phyloP scores from a whole-genome alignment of 2,113 vertebrate species.

The Tachuris rubrigastra region DNA sequence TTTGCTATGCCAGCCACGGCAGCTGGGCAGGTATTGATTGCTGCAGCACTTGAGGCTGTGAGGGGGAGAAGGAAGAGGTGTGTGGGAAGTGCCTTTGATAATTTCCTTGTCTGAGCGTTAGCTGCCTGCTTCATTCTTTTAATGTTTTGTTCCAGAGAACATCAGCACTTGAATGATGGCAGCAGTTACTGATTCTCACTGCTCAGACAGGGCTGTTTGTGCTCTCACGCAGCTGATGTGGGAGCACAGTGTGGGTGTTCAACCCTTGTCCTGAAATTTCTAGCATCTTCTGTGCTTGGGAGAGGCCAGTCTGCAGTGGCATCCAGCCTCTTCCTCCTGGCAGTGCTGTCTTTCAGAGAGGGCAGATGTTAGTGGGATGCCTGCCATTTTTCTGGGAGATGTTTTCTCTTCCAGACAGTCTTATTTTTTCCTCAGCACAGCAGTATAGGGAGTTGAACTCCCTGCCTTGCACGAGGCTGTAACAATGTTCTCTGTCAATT shows the following conservation, averaged over 20 bases:
- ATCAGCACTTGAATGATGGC: background rate
- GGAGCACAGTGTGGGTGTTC: background rate
- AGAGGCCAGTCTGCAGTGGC: background rate
- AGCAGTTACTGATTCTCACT: background rate
- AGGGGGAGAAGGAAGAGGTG: background rate
- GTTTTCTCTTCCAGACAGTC: background rate
- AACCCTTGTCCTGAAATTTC: background rate
- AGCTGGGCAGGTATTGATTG: slow-evolving; percentile 9
- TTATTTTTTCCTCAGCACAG: background rate
- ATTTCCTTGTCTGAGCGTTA: background rate
- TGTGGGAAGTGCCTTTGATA: background rate
- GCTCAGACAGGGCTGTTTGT: background rate
- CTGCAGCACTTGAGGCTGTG: background rate
- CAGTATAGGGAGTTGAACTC: background rate
- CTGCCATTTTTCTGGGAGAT: background rate
- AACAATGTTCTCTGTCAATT: background rate
- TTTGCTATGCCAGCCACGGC: background rate
- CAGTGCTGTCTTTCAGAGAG: background rate
- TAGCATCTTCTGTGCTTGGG: background rate
- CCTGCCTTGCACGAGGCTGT: background rate
- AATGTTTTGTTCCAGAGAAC: background rate
- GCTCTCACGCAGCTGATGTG: fast-evolving
- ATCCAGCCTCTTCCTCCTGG: background rate
- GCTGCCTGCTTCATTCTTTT: background rate
- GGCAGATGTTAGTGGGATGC: background rate